Conservation (phyloP, 2,797 vertebrate genomes). For the Morelia viridis region DNA sequence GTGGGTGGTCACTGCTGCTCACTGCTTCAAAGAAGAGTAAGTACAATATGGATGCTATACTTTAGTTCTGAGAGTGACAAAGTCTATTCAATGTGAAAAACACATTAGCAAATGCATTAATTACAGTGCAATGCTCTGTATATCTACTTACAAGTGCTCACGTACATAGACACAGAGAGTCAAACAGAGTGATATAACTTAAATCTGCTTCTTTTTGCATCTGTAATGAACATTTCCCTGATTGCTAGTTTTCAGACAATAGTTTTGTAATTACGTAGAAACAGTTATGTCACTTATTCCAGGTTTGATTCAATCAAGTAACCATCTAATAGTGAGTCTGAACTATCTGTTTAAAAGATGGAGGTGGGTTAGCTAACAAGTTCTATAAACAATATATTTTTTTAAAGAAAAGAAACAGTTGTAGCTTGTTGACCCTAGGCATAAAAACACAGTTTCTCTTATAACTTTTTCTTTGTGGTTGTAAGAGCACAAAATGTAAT, state of each 20-base stretch:
- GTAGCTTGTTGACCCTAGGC: background rate
- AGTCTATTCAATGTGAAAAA: background rate
- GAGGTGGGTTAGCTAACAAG: background rate
- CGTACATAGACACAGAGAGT: background rate
- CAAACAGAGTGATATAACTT: background rate
- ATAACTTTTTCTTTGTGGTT: background rate
- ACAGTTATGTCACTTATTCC: background rate
- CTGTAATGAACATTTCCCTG: background rate
- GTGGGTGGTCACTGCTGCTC: slow-evolving; percentile 63
- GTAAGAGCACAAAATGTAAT: background rate
- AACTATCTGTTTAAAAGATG: background rate
- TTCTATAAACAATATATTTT: background rate
- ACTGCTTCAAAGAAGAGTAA: slow-evolving; percentile 56
- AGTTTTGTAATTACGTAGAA: background rate
- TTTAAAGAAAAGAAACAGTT: background rate
- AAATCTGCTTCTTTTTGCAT: background rate
- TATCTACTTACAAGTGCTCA: background rate
- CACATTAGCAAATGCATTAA: background rate
- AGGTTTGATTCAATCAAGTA: background rate
- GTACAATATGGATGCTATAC: background rate
- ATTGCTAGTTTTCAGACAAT: background rate
- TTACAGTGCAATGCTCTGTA: background rate
- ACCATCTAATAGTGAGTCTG: background rate
- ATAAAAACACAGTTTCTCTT: background rate
- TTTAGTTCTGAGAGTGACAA: accelerated